These are phyloP conservation scores for Phenganax stokvisi DNA, from an alignment of 92 coral and sea anemone genomes.

Conservation along the genomic window DNA sequence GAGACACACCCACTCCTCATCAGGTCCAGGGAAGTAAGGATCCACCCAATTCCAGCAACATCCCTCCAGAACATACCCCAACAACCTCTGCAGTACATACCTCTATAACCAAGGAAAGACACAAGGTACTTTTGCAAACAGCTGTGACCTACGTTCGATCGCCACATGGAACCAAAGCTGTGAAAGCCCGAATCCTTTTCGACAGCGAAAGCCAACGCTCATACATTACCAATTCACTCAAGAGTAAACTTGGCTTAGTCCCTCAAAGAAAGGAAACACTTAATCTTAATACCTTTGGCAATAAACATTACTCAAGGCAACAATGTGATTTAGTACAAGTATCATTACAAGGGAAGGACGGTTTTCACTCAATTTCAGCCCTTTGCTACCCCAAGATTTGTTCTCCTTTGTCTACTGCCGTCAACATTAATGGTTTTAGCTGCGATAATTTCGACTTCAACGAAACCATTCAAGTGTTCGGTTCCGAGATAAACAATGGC, in stretches of 20 bases:
- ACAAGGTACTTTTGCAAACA: slow-evolving; percentile 15
- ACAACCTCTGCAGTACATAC: slow-evolving; percentile 5
- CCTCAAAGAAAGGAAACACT: slow-evolving; percentile 9
- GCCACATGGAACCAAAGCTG: background rate
- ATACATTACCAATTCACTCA: background rate
- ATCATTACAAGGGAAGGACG: background rate
- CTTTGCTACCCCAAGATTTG: too few relatives aligned
- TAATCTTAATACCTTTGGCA: slow-evolving; percentile 12
- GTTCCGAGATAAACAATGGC: too few relatives aligned
- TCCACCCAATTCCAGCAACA: too few relatives aligned
- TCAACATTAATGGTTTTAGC: background rate
- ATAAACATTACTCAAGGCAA: background rate
- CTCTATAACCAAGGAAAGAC: slow-evolving; percentile 18
- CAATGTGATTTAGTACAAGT: slow-evolving; percentile 18
- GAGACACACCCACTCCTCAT: background rate
- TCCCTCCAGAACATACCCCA: background rate
- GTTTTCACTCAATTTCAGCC: background rate
- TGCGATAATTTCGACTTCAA: too few relatives aligned
- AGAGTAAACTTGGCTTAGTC: background rate
- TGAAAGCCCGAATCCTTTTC: slow-evolving; percentile 6
- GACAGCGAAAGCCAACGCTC: background rate
- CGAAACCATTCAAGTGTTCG: too few relatives aligned
- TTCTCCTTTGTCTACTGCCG: background rate
- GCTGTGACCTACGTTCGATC: background rate
- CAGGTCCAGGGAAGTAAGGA: too few relatives aligned